Conservation (phyloP, 1,140 invertebrate genomes). For the Pseudomyrmex concolor region DNA sequence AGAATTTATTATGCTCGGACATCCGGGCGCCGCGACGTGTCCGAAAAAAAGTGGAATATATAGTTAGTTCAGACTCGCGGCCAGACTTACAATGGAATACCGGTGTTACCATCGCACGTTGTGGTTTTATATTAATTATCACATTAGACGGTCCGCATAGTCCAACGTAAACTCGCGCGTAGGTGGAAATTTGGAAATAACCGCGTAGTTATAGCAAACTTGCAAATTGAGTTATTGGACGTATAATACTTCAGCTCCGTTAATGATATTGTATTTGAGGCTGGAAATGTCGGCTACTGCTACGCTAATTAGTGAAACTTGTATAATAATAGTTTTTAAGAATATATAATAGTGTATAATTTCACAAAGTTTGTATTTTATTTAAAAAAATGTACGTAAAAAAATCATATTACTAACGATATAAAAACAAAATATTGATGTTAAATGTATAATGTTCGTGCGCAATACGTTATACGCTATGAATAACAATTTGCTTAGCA, state of each 20-base stretch:
- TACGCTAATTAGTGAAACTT: background rate
- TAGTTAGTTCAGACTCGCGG: constrained; percentile 24
- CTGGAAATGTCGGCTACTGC: constrained; percentile 5
- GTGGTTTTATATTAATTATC: constrained; percentile 58
- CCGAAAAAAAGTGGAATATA: constrained; percentile 40
- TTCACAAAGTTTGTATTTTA: too few species aligned
- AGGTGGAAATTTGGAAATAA: background rate
- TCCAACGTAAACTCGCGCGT: constrained; percentile 9
- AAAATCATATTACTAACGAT: too few species aligned
- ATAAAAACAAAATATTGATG: too few species aligned
- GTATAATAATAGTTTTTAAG: background rate
- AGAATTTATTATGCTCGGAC: constrained; percentile 64
- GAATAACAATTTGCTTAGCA: constrained; percentile 2
- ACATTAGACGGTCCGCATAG: background rate
- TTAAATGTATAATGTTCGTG: background rate
- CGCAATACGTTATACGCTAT: too few species aligned
- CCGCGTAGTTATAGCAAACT: background rate
- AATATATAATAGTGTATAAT: too few species aligned
- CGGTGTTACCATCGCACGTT: background rate
- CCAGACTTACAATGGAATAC: constrained; percentile 28
- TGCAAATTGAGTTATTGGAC: constrained; percentile 38
- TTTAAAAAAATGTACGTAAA: background rate
- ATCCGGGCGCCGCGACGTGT: constrained; percentile 1
- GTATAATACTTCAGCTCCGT: background rate
- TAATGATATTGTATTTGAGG: constrained; percentile 9